phyloP scores from a whole-genome alignment of 2,888 invertebrate genomes.

The Athalia rosae region DNA sequence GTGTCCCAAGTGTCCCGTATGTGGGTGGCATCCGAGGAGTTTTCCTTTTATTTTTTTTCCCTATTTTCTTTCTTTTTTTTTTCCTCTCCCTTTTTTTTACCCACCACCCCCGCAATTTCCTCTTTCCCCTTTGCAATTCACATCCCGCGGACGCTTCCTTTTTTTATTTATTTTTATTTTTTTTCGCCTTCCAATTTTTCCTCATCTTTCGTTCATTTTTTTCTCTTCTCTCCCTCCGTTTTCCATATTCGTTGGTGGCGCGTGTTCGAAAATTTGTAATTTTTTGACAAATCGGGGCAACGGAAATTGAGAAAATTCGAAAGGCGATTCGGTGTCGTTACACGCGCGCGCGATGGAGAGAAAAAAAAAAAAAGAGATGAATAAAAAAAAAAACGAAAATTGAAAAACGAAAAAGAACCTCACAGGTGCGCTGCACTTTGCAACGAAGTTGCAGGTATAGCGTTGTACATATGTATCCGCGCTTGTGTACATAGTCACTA shows the following conservation, averaged over 20 bases:
- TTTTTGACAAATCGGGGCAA: no score
- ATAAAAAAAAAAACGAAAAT: neutral
- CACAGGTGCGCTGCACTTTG: conserved; percentile 13
- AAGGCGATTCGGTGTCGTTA: no score
- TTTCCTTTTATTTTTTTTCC: neutral
- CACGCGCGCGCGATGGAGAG: no score
- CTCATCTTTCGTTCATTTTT: conserved; percentile 44
- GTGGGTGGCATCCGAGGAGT: conserved; percentile 64
- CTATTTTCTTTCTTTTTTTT: neutral
- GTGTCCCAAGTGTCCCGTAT: conserved; percentile 73
- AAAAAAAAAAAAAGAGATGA: neutral
- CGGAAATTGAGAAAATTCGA: no score
- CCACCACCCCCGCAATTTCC: neutral
- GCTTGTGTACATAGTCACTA: no score
- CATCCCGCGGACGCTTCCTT: conserved; percentile 39
- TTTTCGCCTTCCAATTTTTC: conserved; percentile 35
- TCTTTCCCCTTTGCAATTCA: neutral
- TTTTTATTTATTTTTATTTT: conserved; percentile 50
- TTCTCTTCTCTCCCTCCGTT: conserved; percentile 42
- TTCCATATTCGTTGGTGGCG: no score
- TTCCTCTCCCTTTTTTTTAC: neutral
- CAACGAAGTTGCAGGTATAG: neutral
- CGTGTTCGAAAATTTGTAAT: no score
- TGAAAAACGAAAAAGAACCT: conserved; percentile 8
- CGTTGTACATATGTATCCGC: no score